Base-by-base conservation (phyloP, 2,113 vertebrate species). In the Leptocoma aspasia region DNA sequence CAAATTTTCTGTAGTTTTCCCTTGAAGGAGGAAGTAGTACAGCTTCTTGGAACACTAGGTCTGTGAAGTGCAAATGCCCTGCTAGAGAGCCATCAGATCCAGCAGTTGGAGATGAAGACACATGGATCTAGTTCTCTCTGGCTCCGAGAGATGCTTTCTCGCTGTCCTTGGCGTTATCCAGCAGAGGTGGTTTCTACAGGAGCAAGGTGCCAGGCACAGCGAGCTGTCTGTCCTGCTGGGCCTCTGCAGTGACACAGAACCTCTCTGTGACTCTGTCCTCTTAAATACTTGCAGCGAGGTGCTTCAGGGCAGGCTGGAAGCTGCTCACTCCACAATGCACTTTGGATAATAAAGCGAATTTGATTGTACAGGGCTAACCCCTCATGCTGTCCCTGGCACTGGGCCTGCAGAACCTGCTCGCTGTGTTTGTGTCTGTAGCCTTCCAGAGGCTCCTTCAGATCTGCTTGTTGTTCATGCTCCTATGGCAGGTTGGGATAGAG, bases 221-320 rank as follows among this genome's bases (percentile, higher is more conserved):
- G 39, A 15, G 8, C 13, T n/a, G 26, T 39, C 19, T 30, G 3
- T 18, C 3, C 2, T 0, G 0, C n/a, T n/a, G 21, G 27, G 22
- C 27, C 24, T 21, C 50, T 41, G n/a, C 57, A 26, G 26, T 19
- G 21, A 8, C 15, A 10, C 39, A 35, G 26, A 60, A 3, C 12
- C 14, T 4, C 26, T 39, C n/a, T 54, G 18, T 21, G 11, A 31
- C 18, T 8, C 22, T 24, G 0, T 23, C 52, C 24, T 18, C 5
- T 3, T 24, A 16, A 23, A 16, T 6, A 1, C 17, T 3, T 77
- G 42, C 49, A 23, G 22, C 1, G 1, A 33, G 35, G 1, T 0
- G 4, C 60, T 39, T 45, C 19, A 4, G 44, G 13, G 33, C 16
- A 9, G 59, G 47, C 27, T 10, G 24, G 50, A 53, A 53, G 23